These are phyloP conservation scores for Fistularia commersonii DNA, from an alignment of 2,797 vertebrate species.

Conservation along the genomic window DNA sequence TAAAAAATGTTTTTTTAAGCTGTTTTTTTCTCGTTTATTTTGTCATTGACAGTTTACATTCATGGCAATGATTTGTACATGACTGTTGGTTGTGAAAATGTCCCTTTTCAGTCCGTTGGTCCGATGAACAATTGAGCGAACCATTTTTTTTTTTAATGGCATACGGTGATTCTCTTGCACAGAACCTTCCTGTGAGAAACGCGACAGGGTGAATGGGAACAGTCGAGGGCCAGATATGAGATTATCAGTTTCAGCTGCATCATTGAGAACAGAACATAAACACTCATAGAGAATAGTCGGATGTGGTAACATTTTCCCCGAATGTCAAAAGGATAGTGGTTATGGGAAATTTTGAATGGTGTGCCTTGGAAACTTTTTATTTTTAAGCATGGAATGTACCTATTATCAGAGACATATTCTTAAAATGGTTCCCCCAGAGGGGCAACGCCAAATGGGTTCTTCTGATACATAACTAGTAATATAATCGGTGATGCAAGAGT, in stretches of 20 bases:
- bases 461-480: constrained; percentile 6
- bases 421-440: constrained; percentile 1
- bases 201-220: constrained; percentile 21
- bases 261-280: neutral
- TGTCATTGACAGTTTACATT: constrained; percentile 77
- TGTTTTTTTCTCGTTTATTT: constrained; percentile 15
- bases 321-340: constrained; percentile 30
- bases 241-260: constrained; percentile 28
- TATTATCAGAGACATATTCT: constrained; percentile 25
- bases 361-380: constrained; percentile 65
- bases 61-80: constrained; percentile 72
- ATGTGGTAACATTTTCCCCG: constrained; percentile 30
- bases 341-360: constrained; percentile 59
- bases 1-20: constrained; percentile 42
- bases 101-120: constrained; percentile 74
- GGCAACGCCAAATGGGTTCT: constrained; percentile 5
- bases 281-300: neutral
- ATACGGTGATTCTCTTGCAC: constrained; percentile 79
- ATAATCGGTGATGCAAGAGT: constrained; percentile 13
- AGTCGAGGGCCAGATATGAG: constrained; percentile 50
- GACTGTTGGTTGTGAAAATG: constrained; percentile 79
- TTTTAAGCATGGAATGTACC: constrained; percentile 54
- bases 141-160: constrained; percentile 39
- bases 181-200: constrained; percentile 75
- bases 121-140: constrained; percentile 68